Base-by-base conservation (phyloP, 1,140 invertebrate species). In the Temnothorax nylanderi region DNA sequence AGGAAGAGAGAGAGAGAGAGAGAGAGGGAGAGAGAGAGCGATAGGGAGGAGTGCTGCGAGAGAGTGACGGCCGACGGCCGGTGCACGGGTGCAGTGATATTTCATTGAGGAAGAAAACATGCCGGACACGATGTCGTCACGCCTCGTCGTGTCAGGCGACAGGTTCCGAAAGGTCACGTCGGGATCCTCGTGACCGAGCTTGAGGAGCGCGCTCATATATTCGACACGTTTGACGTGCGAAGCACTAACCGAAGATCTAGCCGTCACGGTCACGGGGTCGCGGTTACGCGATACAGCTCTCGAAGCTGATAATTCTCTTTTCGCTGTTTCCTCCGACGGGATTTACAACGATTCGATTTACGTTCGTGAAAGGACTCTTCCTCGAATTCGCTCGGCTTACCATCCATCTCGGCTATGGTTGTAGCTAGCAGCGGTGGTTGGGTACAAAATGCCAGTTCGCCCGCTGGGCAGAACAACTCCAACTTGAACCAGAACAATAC, bases 381-480 rank as follows among this genome's bases (percentile, higher is more conserved):
- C 49, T 72, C 80, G 69, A 26, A 80, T 74, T 75, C n/a, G n/a
- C 58, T 64, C 72, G 21, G 34, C 37, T 41, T 21, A 86, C 47
- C 32, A 62, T 32, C 49, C n/a, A 69, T 47, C 54, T 60, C 26
- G 72, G 89, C 88, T 92, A 93, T 93, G 92, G 92, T 93, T 91
- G 90, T 93, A 91, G 91, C 87, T 75, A 92, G 84, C 72, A 65
- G 58, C 78, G 80, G 88, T 78, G 85, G 81, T 49, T 92, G 92
- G 91, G 82, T 90, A 69, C 90, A 90, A 92, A 89, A 93, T 92
- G 90, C 84, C 90, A 91, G 72, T 85, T 82, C 49, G 62, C 88
- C 88, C 88, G 78, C 84, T 51, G 71, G 47, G 62, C 89, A 89
- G 86, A 89, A 86, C 69, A 90, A 90, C 62, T 81, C 88, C 64